Evolutionary conservation across 2,797 vertebrate species (phyloP).

Genomic region (Poeciliopsis turneri): DNA sequence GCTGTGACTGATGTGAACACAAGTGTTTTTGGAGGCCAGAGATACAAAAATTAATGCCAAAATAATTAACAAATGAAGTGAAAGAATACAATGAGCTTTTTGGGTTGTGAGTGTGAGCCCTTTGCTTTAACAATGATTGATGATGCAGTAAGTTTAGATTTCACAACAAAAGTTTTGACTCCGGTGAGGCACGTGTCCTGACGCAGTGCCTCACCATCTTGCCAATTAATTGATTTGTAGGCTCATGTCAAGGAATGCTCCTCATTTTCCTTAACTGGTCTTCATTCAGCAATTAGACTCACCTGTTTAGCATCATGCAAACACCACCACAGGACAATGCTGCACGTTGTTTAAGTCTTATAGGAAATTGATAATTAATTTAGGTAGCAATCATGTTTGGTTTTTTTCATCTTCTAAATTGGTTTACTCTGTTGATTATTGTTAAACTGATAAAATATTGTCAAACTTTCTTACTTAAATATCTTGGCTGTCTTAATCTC

Average conservation of each 20-base stretch:
- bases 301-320: background rate
- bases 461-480: background rate
- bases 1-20: background rate
- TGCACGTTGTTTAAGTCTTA: background rate
- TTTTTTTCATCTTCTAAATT: background rate
- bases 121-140: background rate
- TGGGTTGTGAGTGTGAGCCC: background rate
- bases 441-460: background rate
- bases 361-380: background rate
- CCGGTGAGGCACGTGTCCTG: background rate
- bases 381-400: background rate
- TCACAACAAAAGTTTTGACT: background rate
- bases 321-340: background rate
- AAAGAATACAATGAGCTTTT: background rate
- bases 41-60: background rate
- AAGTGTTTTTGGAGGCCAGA: background rate
- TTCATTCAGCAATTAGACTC: background rate
- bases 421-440: background rate
- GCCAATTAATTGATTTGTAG: background rate
- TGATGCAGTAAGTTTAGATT: background rate
- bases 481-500: background rate
- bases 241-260: background rate
- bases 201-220: background rate
- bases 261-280: background rate
- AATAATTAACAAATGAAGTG: background rate